Evolutionary conservation across 2,888 invertebrate genomes (phyloP), one percentile per base, ranked within the genome.

Genomic region (Calliopum simillimum): DNA sequence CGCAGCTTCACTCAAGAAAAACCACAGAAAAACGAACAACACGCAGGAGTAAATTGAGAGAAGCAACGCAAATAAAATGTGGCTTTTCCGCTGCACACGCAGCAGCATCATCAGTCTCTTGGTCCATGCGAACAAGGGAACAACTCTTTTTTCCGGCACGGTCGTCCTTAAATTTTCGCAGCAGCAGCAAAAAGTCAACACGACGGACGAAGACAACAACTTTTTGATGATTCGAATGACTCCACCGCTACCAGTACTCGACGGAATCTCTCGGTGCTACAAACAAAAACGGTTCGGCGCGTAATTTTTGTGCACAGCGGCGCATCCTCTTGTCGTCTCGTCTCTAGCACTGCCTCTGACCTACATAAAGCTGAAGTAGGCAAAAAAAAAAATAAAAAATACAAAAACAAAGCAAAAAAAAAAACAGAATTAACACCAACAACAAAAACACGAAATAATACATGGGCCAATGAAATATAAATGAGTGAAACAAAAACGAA

Each of bases 241-340:
- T 59, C 59, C 33, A 43, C 4, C 41, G 59, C 43, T 33, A 43
- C 6, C 59, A 59, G 59, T 59, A 14, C 59, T 59, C 59, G 59
- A 59, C n/a, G 59, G n/a, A 41, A 33, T 25, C 59, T 59, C 59
- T 59, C 59, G 59, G 59, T 59, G 59, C 43, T 41, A 59, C 59
- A 43, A 59, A 59, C 59, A 59, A 59, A 59, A 59, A 59, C 59
- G 41, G 43, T 33, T 58, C 43, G 16, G 12, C 25, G 59, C 41
- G 59, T 41, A 59, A 33, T 53, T 23, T 53, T 53, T 53, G 53
- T 53, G 53, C 21, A 53, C 21, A 23, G 23, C 21, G 53, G 23
- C 21, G 53, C 53, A 23, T 53, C 53, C 21, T 51, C 33, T 33
- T 33, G 33, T 33, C 33, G 33, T 33, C 33, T 33, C 21, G 23